Evolutionary conservation across 1,140 invertebrate species (phyloP), one percentile per base, ranked within the genome.

Genomic region (Hormaphis cornu): DNA sequence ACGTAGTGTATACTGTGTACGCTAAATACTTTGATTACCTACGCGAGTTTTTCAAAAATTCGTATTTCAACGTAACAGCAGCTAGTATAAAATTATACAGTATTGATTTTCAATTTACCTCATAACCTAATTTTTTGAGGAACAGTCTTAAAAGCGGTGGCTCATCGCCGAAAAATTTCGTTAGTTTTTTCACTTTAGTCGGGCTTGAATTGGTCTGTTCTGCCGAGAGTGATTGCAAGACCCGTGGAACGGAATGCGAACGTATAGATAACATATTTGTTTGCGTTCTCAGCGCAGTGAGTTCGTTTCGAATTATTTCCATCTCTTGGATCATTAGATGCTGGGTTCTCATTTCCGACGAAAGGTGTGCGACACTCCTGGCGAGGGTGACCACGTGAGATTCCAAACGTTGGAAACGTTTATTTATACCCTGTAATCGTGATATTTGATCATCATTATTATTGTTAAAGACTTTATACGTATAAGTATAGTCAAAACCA

Each of bases 121-220:
- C 92, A 81, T 95, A 96, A 73, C 92, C 92, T 70, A 96, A 83
- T 82, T 92, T 92, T 79, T 91, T 88, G 46, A 96, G 82, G 80
- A 95, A 95, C 24, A 95, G 82, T 77, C 91, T 83, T 76, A 96
- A 84, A 42, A 95, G 82, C 12, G 91, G 92, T 30, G 92, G 92
- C 76, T 96, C 93, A 77, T 93, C 89, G 12, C 92, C 92, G 80
- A 95, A 96, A 83, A 95, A 95, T 80, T 93, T 93, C 37, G 85
- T 91, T 46, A 91, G 81, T 72, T 90, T 88, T 76, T 89, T 89
- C 0, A 92, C 89, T 70, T 89, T 81, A 59, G 85, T 87, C 0
- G 92, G 92, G 80, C 93, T 93, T 26, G 90, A 81, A 22, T 74
- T 74, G 33, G 70, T 54, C 24, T 74, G 74, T 46, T 73, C 72